Percentiles rank a stretch among this genome's conserved stretches.
Evolutionary conservation across 92 coral and sea anemone genomes (phyloP).

Genomic region (Blastomussa wellsi): DNA sequence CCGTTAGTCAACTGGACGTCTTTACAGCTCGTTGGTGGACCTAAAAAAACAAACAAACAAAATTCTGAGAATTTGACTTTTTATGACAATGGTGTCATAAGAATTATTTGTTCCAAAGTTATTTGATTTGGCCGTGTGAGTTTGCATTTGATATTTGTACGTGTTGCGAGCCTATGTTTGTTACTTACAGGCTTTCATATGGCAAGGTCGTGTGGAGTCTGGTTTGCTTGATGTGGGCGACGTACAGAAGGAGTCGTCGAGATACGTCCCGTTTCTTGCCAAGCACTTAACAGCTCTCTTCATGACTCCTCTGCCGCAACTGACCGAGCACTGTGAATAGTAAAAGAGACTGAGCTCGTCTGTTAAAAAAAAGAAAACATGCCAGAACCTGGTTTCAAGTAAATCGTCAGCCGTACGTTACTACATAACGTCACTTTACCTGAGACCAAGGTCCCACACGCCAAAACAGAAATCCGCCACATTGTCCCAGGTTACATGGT

Average conservation of each 20-base stretch:
- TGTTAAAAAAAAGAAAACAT: not conserved
- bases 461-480: slow-evolving; percentile 77
- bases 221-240: slow-evolving; percentile 80
- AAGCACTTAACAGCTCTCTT: slow-evolving; percentile 85
- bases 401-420: not conserved
- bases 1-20: slow-evolving; percentile 85
- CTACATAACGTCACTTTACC: slow-evolving; percentile 41
- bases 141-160: not conserved
- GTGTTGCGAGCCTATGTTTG: not conserved
- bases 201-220: slow-evolving; percentile 73
- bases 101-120: too few species aligned
- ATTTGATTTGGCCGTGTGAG: too few species aligned
- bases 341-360: not conserved
- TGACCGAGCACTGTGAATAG: slow-evolving; percentile 70
- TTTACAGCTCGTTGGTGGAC: slow-evolving; percentile 82
- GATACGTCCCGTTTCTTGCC: slow-evolving; percentile 46
- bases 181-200: slow-evolving; percentile 77
- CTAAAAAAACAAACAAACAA: slow-evolving; percentile 17
- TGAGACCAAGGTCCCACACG: slow-evolving; percentile 87
- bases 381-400: not conserved
- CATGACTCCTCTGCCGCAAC: slow-evolving; percentile 82
- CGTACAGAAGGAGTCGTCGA: slow-evolving; percentile 63
- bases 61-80: too few species aligned
- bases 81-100: too few species aligned
- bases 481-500: slow-evolving; percentile 81